Evolutionary conservation across 2,888 invertebrate species (phyloP), one percentile per base, ranked within the genome.

Genomic region (Lacanobia oleracea): DNA sequence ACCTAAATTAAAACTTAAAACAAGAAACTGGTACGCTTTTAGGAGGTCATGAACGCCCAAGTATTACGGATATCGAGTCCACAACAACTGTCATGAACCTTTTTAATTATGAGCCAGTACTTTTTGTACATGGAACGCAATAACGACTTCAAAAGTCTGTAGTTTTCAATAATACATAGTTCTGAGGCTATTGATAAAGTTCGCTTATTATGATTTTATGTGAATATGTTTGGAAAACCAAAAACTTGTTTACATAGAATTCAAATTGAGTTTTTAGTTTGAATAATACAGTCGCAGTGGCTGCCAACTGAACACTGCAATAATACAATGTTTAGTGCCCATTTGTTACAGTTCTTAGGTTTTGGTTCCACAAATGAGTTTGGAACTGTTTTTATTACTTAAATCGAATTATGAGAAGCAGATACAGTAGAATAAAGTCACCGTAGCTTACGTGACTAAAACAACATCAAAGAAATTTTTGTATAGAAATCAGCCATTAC

Each of bases 201-300:
- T 95, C 85, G 90, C 90, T 91, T 93, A 93, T 94, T 93, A 93
- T 89, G 85, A 91, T 94, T 94, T 93, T 92, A 94, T 93, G 93
- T 90, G 92, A 93, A 92, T 91, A 92, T 93, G 91, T 92, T 93
- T 90, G 90, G 88, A 88, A 91, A 91, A 78, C 89, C 90, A 88
- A 91, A 90, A 91, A 94, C 92, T 95, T 94, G 93, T 95, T 94
- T 94, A 93, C 93, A 94, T 93, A 90, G 91, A 94, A 94, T 93
- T 92, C 91, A 92, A 93, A 94, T 94, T 81, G 89, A 90, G 89
- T 91, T 92, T 94, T 94, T 92, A 91, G 91, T 92, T 93, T 91
- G 90, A 92, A 94, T 93, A 94, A 94, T 94, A 91, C 92, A 94
- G 90, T 92, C 89, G 89, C 80, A 84, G 82, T 83, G 78, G 88